These are phyloP conservation scores for Alviniconcha marisindica DNA, from an alignment of 1,140 invertebrate species.

Conservation along the genomic window DNA sequence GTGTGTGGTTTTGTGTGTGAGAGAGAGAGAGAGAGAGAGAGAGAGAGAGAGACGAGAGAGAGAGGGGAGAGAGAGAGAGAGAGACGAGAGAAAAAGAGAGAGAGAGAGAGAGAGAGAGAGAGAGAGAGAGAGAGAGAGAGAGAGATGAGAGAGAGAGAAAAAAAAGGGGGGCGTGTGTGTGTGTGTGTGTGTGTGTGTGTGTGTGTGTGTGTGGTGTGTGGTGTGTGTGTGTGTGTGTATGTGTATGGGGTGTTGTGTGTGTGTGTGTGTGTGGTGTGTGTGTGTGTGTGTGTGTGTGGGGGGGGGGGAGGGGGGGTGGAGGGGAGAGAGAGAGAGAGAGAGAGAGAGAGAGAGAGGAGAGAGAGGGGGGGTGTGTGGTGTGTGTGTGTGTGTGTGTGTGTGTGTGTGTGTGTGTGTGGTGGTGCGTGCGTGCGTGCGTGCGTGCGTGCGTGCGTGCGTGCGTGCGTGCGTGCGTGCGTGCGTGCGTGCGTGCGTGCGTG, in stretches of 20 bases:
- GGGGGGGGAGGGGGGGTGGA: too few species aligned
- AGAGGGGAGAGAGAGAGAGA: not conserved
- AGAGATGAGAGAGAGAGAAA: slow-evolving; percentile 1
- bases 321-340: not conserved
- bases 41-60: too few species aligned
- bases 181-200: not conserved
- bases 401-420: too few species aligned
- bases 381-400: too few species aligned
- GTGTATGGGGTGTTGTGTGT: not conserved
- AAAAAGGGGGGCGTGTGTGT: not conserved
- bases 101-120: slow-evolving; percentile 18
- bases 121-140: slow-evolving; percentile 19
- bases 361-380: not conserved
- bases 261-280: not conserved
- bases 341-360: slow-evolving; percentile 11
- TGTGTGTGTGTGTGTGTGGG: not conserved
- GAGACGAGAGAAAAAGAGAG: not conserved
- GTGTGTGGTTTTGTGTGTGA: too few species aligned
- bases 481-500: too few species aligned
- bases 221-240: not conserved
- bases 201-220: not conserved
- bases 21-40: too few species aligned
- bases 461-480: too few species aligned
- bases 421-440: too few species aligned
- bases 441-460: too few species aligned